Conservation (phyloP, 2,888 invertebrate genomes). For the Augiades crinisus region DNA sequence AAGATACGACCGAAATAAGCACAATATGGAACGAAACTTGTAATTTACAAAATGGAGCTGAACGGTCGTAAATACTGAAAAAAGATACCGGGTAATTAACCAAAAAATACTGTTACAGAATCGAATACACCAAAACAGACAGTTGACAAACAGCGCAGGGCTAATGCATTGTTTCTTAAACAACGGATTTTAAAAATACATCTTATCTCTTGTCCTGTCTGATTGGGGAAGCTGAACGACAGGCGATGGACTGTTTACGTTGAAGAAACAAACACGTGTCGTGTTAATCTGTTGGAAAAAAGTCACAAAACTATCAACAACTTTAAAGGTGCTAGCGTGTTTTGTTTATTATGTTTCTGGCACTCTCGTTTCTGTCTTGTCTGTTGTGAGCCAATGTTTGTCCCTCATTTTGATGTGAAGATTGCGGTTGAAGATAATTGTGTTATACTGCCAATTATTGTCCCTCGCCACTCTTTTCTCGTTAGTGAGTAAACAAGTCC, state of each 20-base stretch:
- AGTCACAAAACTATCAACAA: no score
- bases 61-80: slow-evolving; percentile 28
- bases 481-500: slow-evolving; percentile 1
- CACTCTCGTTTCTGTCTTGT: neutral
- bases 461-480: neutral
- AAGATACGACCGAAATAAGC: slow-evolving; percentile 27
- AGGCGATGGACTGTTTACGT: neutral
- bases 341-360: neutral
- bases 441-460: neutral
- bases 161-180: slow-evolving; percentile 73
- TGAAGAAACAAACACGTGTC: neutral
- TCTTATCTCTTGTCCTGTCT: slow-evolving; percentile 33
- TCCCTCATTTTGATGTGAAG: neutral
- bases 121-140: slow-evolving; percentile 20
- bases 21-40: slow-evolving; percentile 9
- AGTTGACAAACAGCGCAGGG: slow-evolving; percentile 44
- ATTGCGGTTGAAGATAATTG: neutral
- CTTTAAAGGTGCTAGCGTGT: no score
- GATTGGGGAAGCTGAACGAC: neutral
- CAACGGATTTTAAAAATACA: slow-evolving; percentile 47
- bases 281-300: neutral
- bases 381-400: neutral
- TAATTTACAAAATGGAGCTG: slow-evolving; percentile 12
- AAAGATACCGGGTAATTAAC: slow-evolving; percentile 28
- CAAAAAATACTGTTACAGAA: slow-evolving; percentile 23